Percentiles rank a stretch among this genome's conserved stretches.
These are phyloP conservation scores for Neosilurus hyrtlii DNA, from an alignment of 2,797 vertebrate genomes.

Conservation along the genomic window DNA sequence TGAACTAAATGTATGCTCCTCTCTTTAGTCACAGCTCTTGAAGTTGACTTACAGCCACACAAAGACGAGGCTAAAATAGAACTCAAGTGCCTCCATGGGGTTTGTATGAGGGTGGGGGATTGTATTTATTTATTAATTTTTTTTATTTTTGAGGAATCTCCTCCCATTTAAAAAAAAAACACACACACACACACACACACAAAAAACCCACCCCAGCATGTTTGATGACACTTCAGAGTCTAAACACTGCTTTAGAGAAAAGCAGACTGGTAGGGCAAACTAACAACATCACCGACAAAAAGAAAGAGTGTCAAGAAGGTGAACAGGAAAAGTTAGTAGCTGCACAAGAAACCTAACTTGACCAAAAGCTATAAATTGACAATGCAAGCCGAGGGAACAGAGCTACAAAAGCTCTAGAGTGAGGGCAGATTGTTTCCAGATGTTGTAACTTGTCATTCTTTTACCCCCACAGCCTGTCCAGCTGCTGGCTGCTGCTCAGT, in stretches of 20 bases:
- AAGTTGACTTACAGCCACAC: constrained; percentile 46
- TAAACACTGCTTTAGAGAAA: constrained; percentile 3
- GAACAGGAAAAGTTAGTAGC: constrained; percentile 12
- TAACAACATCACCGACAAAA: too few species aligned
- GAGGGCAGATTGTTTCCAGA: constrained; percentile 48
- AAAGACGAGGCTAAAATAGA: constrained; percentile 56
- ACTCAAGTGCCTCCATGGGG: constrained; percentile 51
- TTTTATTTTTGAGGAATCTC: constrained; percentile 57
- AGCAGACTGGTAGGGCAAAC: neutral
- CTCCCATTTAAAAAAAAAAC: constrained; percentile 61
- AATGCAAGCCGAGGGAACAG: constrained; percentile 2
- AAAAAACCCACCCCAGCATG: too few species aligned
- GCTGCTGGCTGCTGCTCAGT: constrained; percentile 44
- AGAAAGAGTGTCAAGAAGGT: constrained; percentile 1
- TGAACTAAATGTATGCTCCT: constrained; percentile 50
- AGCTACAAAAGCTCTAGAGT: constrained; percentile 16
- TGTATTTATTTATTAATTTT: neutral
- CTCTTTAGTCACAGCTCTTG: constrained; percentile 46
- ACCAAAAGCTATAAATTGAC: constrained; percentile 24
- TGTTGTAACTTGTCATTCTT: constrained; percentile 52
- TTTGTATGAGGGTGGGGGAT: constrained; percentile 40
- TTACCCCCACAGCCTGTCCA: constrained; percentile 46
- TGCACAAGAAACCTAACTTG: neutral
- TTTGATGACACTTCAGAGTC: constrained; percentile 19
- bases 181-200: too few species aligned